Evolutionary conservation across 1,140 invertebrate genomes (phyloP), one percentile per base, ranked within the genome.

Genomic region (Odontomachus brunneus): DNA sequence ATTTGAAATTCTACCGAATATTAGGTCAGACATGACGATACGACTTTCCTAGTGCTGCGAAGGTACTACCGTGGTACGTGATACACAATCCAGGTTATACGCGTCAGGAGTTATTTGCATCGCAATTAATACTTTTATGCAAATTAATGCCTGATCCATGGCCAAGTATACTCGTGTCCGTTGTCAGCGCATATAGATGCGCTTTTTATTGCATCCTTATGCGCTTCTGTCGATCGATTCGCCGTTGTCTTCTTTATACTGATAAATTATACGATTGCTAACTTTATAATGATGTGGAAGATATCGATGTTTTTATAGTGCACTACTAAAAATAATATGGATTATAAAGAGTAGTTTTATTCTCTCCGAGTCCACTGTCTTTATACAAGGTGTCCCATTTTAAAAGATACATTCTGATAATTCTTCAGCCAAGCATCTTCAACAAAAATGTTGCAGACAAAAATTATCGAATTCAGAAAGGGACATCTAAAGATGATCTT

Each of bases 71-170:
- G 3, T 3, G 9, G 5, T n/a, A n/a, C 9, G 53, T 76, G 62
- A 38, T 26, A 66, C 29, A 66, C 29, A 24, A 11, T 53, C 49
- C n/a, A 12, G 24, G 38, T 48, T 73, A 48, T 55, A 38, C 55
- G 48, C 44, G 29, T n/a, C 29, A 48, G 14, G 5, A 15, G 26
- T 26, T 53, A 76, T 76, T 76, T 76, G 74, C 74, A 66, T 76
- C 29, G 62, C 74, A 29, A 76, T 76, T 76, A 76, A 66, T 66
- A 76, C 49, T 66, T 66, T 76, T 76, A 76, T 76, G 74, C 29
- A 76, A 76, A 76, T 65, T 17, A 66, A 55, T 26, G n/a, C 19
- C 15, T 12, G 73, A 76, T 76, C 24, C 49, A 11, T 53, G 60
- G 74, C 48, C 60, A 76, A 76, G 65, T 55, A 22, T 38, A 55